A percentile compares a stretch with the other conserved stretches of the same genome.
Conservation (phyloP, 1,140 invertebrate species). For the Heterodera schachtii region DNA sequence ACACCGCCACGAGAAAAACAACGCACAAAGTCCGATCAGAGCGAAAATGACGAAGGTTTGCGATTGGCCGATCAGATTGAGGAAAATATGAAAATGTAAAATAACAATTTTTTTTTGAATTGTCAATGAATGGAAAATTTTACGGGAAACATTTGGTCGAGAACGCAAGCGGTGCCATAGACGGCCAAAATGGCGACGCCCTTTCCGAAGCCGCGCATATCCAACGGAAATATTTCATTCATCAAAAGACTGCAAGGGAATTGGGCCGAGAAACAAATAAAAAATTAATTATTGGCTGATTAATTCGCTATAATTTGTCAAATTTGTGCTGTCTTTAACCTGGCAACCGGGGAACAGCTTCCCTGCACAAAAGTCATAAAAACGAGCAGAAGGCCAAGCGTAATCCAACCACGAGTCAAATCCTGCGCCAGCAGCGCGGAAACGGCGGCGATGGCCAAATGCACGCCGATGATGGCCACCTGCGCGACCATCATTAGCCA, state of each 20-base stretch:
- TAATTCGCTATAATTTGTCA: not conserved
- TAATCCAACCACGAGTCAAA: not conserved
- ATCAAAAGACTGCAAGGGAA: slow-evolving; percentile 1
- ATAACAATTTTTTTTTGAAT: not conserved
- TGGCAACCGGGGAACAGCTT: not conserved
- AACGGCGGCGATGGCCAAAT: slow-evolving; percentile 1
- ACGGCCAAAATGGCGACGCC: slow-evolving; percentile 1
- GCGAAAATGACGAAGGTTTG: slow-evolving; percentile 11
- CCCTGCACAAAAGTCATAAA: slow-evolving; percentile 4
- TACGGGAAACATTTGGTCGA: slow-evolving; percentile 6
- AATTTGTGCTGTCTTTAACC: not conserved
- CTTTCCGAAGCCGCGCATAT: not conserved
- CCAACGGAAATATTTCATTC: slow-evolving; percentile 7
- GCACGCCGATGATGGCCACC: not conserved
- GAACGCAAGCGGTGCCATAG: not conserved
- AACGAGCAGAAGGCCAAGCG: not conserved
- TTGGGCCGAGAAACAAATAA: not conserved
- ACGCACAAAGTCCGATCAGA: not conserved
- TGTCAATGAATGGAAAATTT: not conserved
- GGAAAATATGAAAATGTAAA: not conserved
- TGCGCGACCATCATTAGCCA: not conserved
- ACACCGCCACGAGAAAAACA: slow-evolving; percentile 4
- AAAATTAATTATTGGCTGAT: not conserved
- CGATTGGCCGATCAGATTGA: not conserved
- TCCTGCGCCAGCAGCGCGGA: not conserved